phyloP scores from a whole-genome alignment of 2,797 vertebrate genomes.

The Epinephelus coioides region DNA sequence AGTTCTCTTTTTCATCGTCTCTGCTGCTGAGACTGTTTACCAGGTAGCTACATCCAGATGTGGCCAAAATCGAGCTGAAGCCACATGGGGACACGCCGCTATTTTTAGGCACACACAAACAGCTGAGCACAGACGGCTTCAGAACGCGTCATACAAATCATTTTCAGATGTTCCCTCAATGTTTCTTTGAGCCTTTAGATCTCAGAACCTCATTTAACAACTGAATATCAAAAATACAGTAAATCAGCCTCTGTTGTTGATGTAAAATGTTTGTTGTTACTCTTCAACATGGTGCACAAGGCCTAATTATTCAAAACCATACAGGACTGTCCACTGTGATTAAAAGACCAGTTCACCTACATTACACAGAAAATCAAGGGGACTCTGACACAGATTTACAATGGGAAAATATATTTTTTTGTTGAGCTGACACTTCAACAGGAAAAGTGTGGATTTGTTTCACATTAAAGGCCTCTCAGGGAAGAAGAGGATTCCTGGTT shows the following conservation, averaged over 20 bases:
- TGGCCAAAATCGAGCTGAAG: conserved; percentile 34
- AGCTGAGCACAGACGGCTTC: conserved; percentile 49
- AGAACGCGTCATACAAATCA: neutral
- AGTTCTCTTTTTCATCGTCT: neutral
- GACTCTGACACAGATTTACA: neutral
- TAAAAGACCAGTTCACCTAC: neutral
- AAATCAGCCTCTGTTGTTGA: neutral
- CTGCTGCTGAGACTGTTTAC: conserved; percentile 8
- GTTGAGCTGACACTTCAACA: neutral
- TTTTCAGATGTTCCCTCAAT: conserved; percentile 17
- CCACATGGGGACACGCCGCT: conserved; percentile 19
- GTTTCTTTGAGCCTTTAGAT: neutral
- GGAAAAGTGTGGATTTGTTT: neutral
- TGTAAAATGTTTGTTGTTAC: neutral
- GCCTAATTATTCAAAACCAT: neutral
- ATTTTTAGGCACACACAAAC: conserved; percentile 58
- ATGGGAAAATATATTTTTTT: neutral
- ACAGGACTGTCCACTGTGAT: neutral
- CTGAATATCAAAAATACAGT: neutral
- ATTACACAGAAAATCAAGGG: neutral
- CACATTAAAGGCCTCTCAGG: neutral
- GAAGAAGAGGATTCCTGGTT: too few relatives aligned
- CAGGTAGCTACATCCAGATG: conserved; percentile 57
- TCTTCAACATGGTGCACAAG: neutral
- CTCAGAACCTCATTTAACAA: neutral